A percentile compares a stretch with the other conserved stretches of the same genome.
These are phyloP conservation scores for Muscicapa comitata DNA, from an alignment of 2,797 vertebrate species.

Conservation along the genomic window DNA sequence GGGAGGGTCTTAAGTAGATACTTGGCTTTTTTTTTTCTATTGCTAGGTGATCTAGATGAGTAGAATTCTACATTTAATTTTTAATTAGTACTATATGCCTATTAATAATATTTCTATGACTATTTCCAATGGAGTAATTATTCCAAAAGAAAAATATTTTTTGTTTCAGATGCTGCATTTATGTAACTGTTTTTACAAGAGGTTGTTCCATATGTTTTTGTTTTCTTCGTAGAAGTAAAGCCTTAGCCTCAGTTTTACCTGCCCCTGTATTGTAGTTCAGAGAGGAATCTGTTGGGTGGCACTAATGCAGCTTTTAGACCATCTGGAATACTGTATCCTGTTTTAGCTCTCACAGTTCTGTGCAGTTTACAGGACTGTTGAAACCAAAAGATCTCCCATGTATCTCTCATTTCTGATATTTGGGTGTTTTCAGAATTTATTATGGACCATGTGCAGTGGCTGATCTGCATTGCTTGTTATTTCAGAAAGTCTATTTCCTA, in stretches of 20 bases:
- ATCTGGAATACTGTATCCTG: neutral
- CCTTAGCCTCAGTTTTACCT: neutral
- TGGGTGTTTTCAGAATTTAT: neutral
- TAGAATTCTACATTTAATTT: neutral
- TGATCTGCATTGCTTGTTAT: neutral
- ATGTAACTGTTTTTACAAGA: neutral
- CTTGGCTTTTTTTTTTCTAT: neutral
- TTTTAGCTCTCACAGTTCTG: neutral
- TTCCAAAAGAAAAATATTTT: neutral
- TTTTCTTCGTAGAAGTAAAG: neutral
- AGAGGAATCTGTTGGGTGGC: neutral
- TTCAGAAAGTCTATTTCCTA: neutral
- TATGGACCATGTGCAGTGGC: neutral
- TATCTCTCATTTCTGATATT: neutral
- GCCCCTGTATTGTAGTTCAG: neutral
- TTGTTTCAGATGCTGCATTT: neutral
- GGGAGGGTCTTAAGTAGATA: neutral
- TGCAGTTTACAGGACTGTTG: neutral
- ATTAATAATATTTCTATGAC: neutral
- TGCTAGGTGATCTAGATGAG: neutral
- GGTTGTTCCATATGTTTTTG: neutral
- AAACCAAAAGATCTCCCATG: neutral
- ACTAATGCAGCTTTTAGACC: neutral
- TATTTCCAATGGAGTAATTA: neutral
- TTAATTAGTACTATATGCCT: neutral